Evolutionary conservation across 1,140 invertebrate species (phyloP).

Genomic region (Mamestra configurata): DNA sequence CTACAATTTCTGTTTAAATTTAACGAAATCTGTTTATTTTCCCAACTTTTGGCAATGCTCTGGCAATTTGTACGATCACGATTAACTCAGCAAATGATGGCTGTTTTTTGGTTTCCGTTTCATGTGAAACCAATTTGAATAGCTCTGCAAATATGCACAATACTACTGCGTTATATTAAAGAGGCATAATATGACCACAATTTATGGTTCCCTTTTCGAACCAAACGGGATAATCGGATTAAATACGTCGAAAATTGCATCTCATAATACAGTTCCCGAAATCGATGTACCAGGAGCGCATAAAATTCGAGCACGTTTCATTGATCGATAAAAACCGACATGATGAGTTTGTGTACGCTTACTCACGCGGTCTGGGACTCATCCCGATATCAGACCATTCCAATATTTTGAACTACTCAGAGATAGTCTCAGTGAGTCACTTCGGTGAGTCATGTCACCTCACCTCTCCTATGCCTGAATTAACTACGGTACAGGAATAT

Average conservation of each 20-base stretch:
- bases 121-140: background rate
- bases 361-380: constrained; percentile 70
- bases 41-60: background rate
- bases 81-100: constrained; percentile 11
- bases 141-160: background rate
- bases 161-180: background rate
- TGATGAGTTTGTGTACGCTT: constrained; percentile 62
- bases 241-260: constrained; percentile 4
- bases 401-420: constrained; percentile 58
- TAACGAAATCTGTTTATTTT: constrained; percentile 2
- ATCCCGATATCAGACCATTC: constrained; percentile 66
- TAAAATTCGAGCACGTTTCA: constrained; percentile 12
- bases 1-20: background rate
- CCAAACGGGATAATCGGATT: constrained; percentile 7
- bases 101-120: background rate
- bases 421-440: constrained; percentile 60
- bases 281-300: background rate
- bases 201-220: background rate
- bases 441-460: constrained; percentile 66
- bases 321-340: constrained; percentile 37
- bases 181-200: background rate
- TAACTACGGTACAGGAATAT: constrained; percentile 61
- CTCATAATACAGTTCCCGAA: background rate
- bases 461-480: constrained; percentile 63
- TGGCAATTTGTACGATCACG: background rate